These are phyloP conservation scores for Busseola fusca DNA, from an alignment of 2,888 invertebrate genomes.

Conservation along the genomic window DNA sequence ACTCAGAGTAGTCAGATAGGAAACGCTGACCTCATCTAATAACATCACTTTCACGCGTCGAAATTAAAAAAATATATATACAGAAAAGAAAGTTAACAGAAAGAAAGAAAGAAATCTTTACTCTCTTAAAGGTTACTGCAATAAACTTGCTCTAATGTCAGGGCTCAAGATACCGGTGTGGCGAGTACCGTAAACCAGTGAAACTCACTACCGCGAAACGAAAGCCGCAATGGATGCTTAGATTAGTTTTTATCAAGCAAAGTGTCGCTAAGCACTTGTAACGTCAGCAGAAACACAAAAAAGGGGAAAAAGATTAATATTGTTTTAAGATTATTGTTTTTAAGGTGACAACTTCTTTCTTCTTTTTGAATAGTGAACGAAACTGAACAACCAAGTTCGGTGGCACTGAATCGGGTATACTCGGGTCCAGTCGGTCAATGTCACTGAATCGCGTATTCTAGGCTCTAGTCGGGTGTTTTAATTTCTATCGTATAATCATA, in stretches of 20 bases:
- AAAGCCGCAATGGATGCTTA: slow-evolving; percentile 71
- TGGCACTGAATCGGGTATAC: background rate
- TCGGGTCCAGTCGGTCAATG: background rate
- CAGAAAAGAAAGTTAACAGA: no score
- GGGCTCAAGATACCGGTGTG: slow-evolving; percentile 71
- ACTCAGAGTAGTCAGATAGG: background rate
- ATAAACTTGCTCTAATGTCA: slow-evolving; percentile 65
- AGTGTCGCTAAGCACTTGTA: slow-evolving; percentile 60
- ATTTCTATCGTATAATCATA: background rate
- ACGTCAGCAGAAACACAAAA: slow-evolving; percentile 39
- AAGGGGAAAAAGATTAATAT: background rate
- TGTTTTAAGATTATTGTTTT: background rate
- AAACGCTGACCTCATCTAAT: no score
- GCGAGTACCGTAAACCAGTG: slow-evolving; percentile 65
- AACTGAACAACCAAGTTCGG: background rate
- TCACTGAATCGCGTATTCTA: background rate
- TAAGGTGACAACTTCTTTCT: background rate
- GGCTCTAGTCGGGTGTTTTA: background rate
- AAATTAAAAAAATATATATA: no score
- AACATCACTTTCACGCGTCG: no score
- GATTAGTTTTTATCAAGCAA: slow-evolving; percentile 71
- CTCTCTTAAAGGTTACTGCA: slow-evolving; percentile 1
- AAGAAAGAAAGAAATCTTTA: background rate
- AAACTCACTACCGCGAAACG: slow-evolving; percentile 77
- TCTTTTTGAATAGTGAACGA: background rate